Conservation (phyloP, 2,888 invertebrate genomes). For the Chymomyza amoena region DNA sequence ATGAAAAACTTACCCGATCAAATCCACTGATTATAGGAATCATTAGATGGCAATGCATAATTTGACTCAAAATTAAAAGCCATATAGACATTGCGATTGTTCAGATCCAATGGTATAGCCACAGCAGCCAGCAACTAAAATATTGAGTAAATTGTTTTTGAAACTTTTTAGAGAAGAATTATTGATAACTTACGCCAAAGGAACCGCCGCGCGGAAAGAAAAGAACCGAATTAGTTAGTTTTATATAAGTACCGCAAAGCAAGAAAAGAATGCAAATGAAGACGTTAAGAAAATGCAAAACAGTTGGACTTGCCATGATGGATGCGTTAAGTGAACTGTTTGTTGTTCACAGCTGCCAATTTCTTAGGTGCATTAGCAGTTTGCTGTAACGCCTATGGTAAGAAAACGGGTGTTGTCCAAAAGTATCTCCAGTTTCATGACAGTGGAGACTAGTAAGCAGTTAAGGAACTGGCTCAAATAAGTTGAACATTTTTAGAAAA, state of each 20-base stretch:
- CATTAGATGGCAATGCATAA: conserved; percentile 82
- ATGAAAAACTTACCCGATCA: conserved; percentile 79
- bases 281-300: neutral
- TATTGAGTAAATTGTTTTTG: no score
- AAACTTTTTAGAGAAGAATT: neutral
- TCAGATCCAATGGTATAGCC: conserved; percentile 85
- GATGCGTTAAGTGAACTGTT: conserved; percentile 43
- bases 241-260: conserved; percentile 6
- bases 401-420: neutral
- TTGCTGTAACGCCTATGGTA: neutral
- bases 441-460: no score
- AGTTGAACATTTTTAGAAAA: no score
- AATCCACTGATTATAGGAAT: conserved; percentile 81
- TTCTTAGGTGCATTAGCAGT: neutral
- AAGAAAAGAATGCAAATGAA: conserved; percentile 17
- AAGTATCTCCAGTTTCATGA: neutral
- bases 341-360: conserved; percentile 10
- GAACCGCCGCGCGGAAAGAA: conserved; percentile 68
- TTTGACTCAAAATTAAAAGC: conserved; percentile 87
- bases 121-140: conserved; percentile 84
- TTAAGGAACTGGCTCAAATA: no score
- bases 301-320: conserved; percentile 45
- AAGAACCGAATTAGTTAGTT: conserved; percentile 33
- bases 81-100: conserved; percentile 84
- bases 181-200: conserved; percentile 60